Conservation (phyloP, 2,797 vertebrate species). For the Nasua narica region DNA sequence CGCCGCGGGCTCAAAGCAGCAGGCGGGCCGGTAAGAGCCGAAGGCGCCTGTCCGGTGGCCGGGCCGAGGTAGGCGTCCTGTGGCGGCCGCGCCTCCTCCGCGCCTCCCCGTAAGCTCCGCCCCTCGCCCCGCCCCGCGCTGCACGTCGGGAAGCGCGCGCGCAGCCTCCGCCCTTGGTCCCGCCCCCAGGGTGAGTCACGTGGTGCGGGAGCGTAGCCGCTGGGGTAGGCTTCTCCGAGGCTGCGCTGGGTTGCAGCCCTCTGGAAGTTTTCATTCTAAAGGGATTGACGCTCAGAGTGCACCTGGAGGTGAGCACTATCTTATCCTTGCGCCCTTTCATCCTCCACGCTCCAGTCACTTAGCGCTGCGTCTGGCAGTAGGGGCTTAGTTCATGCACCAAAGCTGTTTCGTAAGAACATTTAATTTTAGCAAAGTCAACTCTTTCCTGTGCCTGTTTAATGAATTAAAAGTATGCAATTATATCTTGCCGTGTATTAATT, state of each 20-base stretch:
- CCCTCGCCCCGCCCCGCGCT: slow-evolving; percentile 45
- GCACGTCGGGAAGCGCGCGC: slow-evolving; percentile 54
- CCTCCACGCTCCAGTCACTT: neutral
- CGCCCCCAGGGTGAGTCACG: neutral
- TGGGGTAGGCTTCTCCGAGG: accelerated
- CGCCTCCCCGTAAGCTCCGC: slow-evolving; percentile 56
- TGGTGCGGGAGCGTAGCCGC: accelerated
- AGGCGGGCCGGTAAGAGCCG: neutral
- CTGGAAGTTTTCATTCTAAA: accelerated
- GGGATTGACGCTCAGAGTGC: accelerated
- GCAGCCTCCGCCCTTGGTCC: neutral
- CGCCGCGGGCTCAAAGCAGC: slow-evolving; percentile 35
- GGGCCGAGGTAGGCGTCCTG: neutral
- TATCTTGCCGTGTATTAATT: slow-evolving; percentile 21
- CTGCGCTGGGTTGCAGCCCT: accelerated
- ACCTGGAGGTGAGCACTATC: accelerated
- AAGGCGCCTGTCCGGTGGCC: neutral
- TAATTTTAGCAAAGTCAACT: slow-evolving; percentile 5
- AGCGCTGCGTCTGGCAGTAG: neutral
- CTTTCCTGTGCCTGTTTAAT: neutral
- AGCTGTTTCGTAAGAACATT: neutral
- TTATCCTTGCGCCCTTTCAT: neutral
- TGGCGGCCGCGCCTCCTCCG: slow-evolving; percentile 47
- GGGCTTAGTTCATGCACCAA: neutral
- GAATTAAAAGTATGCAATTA: neutral